A percentile compares a stretch with the other conserved stretches of the same genome.
These are phyloP conservation scores for Drosophila rubida DNA, from an alignment of 2,888 invertebrate genomes.

Conservation along the genomic window DNA sequence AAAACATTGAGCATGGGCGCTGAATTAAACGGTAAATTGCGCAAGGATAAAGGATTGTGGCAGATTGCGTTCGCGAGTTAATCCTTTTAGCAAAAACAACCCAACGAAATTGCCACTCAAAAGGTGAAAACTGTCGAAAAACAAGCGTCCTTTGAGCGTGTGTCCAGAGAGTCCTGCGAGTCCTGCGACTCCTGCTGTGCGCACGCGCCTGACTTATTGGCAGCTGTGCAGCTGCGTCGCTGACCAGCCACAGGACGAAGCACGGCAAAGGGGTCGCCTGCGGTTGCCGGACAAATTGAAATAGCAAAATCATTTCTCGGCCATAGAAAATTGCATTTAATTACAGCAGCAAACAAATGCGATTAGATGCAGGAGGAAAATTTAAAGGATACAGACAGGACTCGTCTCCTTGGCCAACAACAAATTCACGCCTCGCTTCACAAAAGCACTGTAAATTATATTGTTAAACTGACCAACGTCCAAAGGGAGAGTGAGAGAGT, in stretches of 20 bases:
- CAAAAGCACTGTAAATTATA: slow-evolving; percentile 79
- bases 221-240: slow-evolving; percentile 57
- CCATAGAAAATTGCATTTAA: slow-evolving; percentile 68
- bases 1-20: slow-evolving; percentile 16
- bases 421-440: slow-evolving; percentile 79
- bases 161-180: slow-evolving; percentile 9
- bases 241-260: slow-evolving; percentile 13
- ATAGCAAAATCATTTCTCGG: slow-evolving; percentile 64
- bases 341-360: slow-evolving; percentile 70
- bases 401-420: slow-evolving; percentile 41
- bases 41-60: slow-evolving; percentile 44
- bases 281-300: slow-evolving; percentile 72
- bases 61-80: slow-evolving; percentile 39
- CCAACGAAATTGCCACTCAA: slow-evolving; percentile 66
- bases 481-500: slow-evolving; percentile 11
- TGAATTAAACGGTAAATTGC: slow-evolving; percentile 73
- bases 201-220: slow-evolving; percentile 68
- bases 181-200: slow-evolving; percentile 60
- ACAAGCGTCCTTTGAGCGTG: slow-evolving; percentile 39
- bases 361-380: slow-evolving; percentile 55
- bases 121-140: slow-evolving; percentile 70
- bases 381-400: slow-evolving; percentile 21
- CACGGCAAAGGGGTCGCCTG: slow-evolving; percentile 62
- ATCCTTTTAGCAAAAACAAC: slow-evolving; percentile 64
- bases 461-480: slow-evolving; percentile 62